Evolutionary conservation across 2,113 vertebrate genomes (phyloP).

Genomic region (Phainopepla nitens): DNA sequence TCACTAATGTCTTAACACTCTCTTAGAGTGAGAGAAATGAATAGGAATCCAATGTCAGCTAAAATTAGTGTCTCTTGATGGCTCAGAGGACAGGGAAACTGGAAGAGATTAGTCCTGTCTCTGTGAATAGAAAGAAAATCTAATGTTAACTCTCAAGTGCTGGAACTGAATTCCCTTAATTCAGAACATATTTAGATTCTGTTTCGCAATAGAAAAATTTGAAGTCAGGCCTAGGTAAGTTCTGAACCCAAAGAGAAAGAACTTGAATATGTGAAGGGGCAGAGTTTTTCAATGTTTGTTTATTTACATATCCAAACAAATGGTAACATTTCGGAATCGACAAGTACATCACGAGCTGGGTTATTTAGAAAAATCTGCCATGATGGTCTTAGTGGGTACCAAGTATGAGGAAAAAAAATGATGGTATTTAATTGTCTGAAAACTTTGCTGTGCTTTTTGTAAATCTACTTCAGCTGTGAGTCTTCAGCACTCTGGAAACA

Average conservation of each 20-base stretch:
- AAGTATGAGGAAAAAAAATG: neutral
- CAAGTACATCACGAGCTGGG: accelerated
- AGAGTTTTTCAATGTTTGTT: neutral
- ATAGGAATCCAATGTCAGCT: neutral
- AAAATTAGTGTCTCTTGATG: constrained; percentile 18
- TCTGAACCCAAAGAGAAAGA: neutral
- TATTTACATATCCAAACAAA: neutral
- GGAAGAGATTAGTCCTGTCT: neutral
- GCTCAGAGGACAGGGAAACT: neutral
- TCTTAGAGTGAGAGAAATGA: neutral
- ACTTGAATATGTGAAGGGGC: neutral
- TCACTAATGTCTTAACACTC: neutral
- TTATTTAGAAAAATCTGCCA: neutral
- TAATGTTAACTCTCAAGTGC: neutral
- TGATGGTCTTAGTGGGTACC: neutral
- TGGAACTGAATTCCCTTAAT: neutral
- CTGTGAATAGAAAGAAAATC: neutral
- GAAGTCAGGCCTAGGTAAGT: neutral
- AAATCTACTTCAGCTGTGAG: neutral
- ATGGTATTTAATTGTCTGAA: neutral
- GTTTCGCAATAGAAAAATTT: neutral
- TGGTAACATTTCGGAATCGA: neutral
- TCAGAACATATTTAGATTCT: neutral
- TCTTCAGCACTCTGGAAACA: neutral
- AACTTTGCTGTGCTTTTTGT: neutral